These are phyloP conservation scores for Habroteleia sp. DNA, from an alignment of 2,888 invertebrate species.

Conservation along the genomic window DNA sequence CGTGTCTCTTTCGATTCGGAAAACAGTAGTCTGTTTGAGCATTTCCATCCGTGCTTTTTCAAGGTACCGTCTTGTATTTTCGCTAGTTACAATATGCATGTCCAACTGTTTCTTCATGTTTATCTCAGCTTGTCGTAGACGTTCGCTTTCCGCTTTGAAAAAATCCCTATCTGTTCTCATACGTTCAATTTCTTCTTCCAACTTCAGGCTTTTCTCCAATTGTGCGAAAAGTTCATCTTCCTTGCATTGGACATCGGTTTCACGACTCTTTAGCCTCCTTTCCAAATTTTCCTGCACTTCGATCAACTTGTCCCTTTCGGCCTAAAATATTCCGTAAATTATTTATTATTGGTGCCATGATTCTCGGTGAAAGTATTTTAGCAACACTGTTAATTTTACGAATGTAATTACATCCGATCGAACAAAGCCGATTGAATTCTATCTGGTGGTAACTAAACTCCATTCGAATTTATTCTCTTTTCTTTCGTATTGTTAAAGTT, in stretches of 20 bases:
- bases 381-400: slow-evolving; percentile 3
- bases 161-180: slow-evolving; percentile 73
- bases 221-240: slow-evolving; percentile 85
- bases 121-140: slow-evolving; percentile 74
- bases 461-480: no score
- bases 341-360: no score
- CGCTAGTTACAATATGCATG: slow-evolving; percentile 80
- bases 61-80: slow-evolving; percentile 82
- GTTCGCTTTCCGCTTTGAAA: slow-evolving; percentile 70
- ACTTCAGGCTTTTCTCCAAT: slow-evolving; percentile 83
- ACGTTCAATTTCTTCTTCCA: slow-evolving; percentile 82
- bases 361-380: slow-evolving; percentile 7
- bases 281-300: slow-evolving; percentile 82
- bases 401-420: slow-evolving; percentile 24
- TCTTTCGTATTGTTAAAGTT: slow-evolving; percentile 7
- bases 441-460: no score
- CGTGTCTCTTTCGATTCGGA: slow-evolving; percentile 83
- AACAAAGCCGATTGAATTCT: slow-evolving; percentile 24
- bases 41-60: slow-evolving; percentile 84
- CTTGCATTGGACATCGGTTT: slow-evolving; percentile 83
- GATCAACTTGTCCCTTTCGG: slow-evolving; percentile 83
- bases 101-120: slow-evolving; percentile 40
- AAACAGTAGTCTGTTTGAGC: slow-evolving; percentile 83
- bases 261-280: slow-evolving; percentile 83
- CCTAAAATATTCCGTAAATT: slow-evolving; percentile 80